phyloP scores from a whole-genome alignment of 2,797 vertebrate species.

The Petrocephalus sullivani region DNA sequence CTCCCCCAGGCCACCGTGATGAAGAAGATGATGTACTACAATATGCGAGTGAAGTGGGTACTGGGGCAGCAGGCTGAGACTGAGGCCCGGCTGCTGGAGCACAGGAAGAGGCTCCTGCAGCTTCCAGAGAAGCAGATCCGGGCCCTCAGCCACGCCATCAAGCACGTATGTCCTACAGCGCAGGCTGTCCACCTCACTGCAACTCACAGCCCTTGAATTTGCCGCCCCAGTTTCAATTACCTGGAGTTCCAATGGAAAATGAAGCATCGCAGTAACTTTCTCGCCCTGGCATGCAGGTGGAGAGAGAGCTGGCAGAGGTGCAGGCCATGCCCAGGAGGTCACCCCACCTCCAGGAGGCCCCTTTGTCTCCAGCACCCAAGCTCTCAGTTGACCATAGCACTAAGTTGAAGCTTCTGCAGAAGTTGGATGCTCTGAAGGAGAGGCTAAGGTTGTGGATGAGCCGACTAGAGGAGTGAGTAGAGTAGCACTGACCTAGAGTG shows the following conservation, averaged over 20 bases:
- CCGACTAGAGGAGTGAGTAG: constrained; percentile 65
- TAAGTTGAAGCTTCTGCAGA: constrained; percentile 54
- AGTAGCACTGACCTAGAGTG: not conserved
- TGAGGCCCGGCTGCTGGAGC: constrained; percentile 59
- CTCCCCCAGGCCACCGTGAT: constrained; percentile 67
- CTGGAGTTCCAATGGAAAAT: not conserved
- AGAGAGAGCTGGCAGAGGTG: constrained; percentile 57
- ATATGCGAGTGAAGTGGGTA: constrained; percentile 72
- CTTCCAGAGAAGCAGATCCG: constrained; percentile 69
- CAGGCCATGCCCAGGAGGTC: constrained; percentile 41
- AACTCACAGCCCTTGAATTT: not conserved
- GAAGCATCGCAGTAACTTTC: not conserved
- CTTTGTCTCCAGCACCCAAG: constrained; percentile 8
- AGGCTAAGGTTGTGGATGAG: constrained; percentile 61
- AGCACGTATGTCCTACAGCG: constrained; percentile 60
- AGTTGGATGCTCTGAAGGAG: constrained; percentile 61
- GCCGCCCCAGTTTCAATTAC: not conserved
- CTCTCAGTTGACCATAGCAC: constrained; percentile 26
- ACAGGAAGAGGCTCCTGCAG: constrained; percentile 57
- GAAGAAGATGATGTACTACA: constrained; percentile 90
- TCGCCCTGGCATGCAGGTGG: constrained; percentile 53
- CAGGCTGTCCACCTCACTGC: not conserved
- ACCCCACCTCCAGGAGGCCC: constrained; percentile 28
- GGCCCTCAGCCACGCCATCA: constrained; percentile 61
- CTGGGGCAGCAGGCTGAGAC: constrained; percentile 64